A percentile compares a stretch with the other conserved stretches of the same genome.
phyloP scores from a whole-genome alignment of 2,113 vertebrate genomes.

The Gulo gulo region DNA sequence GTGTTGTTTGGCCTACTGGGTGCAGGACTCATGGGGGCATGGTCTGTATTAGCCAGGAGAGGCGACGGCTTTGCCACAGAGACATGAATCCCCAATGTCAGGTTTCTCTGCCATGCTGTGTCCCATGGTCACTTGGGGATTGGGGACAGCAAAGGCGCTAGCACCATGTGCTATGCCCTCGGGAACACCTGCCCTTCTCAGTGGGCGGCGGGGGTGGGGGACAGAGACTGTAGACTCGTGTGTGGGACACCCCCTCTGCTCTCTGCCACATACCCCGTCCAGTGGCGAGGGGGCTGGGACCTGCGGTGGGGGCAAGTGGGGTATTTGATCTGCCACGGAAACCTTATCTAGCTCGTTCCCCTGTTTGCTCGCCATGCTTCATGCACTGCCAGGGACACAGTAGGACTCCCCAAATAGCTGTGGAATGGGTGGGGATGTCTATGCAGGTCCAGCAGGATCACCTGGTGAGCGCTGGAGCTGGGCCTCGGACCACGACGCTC shows the following conservation, averaged over 20 bases:
- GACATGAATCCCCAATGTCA: not conserved
- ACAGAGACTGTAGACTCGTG: fast-evolving
- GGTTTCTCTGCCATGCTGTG: not conserved
- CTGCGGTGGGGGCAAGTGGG: not conserved
- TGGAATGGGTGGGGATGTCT: fast-evolving
- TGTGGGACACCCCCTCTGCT: not conserved
- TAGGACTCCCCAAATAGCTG: not conserved
- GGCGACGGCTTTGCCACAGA: not conserved
- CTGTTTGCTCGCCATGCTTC: not conserved
- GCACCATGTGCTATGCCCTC: too few relatives aligned
- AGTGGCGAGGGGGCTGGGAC: fast-evolving
- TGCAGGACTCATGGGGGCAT: not conserved
- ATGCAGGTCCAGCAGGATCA: fast-evolving
- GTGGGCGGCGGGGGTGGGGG: not conserved
- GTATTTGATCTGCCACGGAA: not conserved
- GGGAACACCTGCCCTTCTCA: fast-evolving
- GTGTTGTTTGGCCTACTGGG: not conserved
- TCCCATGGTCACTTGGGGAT: not conserved
- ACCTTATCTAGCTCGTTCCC: not conserved
- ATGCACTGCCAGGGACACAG: not conserved
- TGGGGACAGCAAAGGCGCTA: not conserved
- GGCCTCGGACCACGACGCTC: not conserved
- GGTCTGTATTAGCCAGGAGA: not conserved
- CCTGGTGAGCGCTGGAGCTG: not conserved
- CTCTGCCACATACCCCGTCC: fast-evolving